These are phyloP conservation scores for Myxocyprinus asiaticus DNA, from an alignment of 2,113 vertebrate species.

Conservation along the genomic window DNA sequence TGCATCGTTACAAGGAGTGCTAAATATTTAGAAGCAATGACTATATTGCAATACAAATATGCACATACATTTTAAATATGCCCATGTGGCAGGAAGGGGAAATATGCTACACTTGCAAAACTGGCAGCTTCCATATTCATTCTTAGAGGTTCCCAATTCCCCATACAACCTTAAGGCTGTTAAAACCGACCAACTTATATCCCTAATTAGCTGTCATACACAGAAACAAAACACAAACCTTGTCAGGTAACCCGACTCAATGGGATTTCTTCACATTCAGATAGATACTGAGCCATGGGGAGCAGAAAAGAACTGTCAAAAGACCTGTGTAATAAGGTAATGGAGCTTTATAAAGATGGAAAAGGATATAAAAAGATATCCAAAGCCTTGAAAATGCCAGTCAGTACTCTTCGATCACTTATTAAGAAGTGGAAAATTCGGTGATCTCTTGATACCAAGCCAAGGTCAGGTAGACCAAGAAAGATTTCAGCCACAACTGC, in stretches of 20 bases:
- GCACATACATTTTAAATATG: constrained; percentile 32
- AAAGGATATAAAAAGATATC: no score
- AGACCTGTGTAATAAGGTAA: no score
- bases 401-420: no score
- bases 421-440: no score
- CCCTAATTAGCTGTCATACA: constrained; percentile 76
- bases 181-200: constrained; percentile 62
- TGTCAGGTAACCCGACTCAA: constrained; percentile 65
- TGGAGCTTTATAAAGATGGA: no score
- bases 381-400: no score
- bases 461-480: no score
- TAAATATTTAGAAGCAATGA: neutral
- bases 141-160: constrained; percentile 67
- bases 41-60: constrained; percentile 22
- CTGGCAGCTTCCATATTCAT: constrained; percentile 56
- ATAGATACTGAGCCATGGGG: no score
- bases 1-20: neutral
- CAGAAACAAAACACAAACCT: constrained; percentile 69
- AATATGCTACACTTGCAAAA: constrained; percentile 59
- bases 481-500: no score
- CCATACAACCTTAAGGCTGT: constrained; percentile 56
- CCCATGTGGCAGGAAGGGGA: constrained; percentile 51
- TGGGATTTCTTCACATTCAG: constrained; percentile 68
- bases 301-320: no score
- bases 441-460: no score